phyloP scores from a whole-genome alignment of 2,113 vertebrate species.

The Malurus alboscapulatus region DNA sequence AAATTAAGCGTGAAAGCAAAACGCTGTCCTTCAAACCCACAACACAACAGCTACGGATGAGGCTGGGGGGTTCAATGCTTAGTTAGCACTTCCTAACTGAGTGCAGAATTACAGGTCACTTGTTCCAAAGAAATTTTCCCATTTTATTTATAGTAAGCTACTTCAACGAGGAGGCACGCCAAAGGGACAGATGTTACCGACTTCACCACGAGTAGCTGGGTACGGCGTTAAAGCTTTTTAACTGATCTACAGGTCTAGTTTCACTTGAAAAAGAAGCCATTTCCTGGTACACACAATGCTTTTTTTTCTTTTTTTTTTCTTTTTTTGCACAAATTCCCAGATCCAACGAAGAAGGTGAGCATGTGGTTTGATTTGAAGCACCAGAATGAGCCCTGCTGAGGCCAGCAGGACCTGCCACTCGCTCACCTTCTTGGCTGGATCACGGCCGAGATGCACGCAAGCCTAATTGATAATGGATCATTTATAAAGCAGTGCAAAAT shows the following conservation, averaged over 20 bases:
- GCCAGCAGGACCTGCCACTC: neutral
- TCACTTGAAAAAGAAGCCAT: conserved; percentile 74
- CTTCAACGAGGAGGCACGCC: conserved; percentile 66
- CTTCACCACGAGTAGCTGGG: conserved; percentile 73
- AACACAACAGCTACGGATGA: neutral
- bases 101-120: conserved; percentile 51
- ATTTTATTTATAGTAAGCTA: conserved; percentile 39
- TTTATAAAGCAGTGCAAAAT: conserved; percentile 81
- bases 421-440: conserved; percentile 14
- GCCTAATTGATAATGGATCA: conserved; percentile 68
- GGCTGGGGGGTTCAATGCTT: neutral
- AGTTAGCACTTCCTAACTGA: conserved; percentile 41
- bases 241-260: conserved; percentile 70
- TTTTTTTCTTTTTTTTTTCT: neutral
- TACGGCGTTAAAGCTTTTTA: conserved; percentile 69
- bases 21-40: neutral
- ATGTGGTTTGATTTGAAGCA: conserved; percentile 30
- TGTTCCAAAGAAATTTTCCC: conserved; percentile 38
- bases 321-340: conserved; percentile 36
- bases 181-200: conserved; percentile 57
- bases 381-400: neutral
- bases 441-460: conserved; percentile 69
- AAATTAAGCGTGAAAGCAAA: neutral
- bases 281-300: conserved; percentile 69
- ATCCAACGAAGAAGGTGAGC: neutral